Percentiles rank a stretch among this genome's conserved stretches.
Conservation (phyloP, 2,113 vertebrate genomes). For the Oxyruncus cristatus region DNA sequence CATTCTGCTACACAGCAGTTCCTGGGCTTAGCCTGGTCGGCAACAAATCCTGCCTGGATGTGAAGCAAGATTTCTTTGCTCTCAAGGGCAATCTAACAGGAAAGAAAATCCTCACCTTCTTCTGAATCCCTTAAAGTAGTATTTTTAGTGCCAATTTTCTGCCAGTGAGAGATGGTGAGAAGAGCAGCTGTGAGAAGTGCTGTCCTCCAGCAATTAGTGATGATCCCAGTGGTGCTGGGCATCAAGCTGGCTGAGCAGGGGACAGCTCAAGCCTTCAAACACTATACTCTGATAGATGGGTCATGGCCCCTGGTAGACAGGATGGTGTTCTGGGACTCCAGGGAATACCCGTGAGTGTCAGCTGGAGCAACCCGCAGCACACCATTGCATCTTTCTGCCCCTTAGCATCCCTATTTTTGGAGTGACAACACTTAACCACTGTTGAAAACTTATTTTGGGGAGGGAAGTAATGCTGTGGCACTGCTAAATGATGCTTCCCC, state of each 20-base stretch:
- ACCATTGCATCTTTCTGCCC: background rate
- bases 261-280: background rate
- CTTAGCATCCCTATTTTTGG: background rate
- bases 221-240: background rate
- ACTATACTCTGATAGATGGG: background rate
- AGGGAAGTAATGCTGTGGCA: background rate
- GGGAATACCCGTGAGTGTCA: background rate
- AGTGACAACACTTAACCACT: background rate
- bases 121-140: background rate
- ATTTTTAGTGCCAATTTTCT: background rate
- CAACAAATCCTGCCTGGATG: background rate
- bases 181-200: background rate
- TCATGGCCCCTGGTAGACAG: accelerated
- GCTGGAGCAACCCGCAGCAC: accelerated
- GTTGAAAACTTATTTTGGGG: background rate
- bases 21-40: background rate
- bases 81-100: background rate
- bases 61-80: background rate
- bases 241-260: background rate
- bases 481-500: background rate
- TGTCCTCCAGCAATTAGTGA: accelerated
- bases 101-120: background rate
- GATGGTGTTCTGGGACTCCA: background rate
- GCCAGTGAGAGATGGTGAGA: background rate
- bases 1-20: accelerated